Percentiles rank a stretch among this genome's conserved stretches.
Evolutionary conservation across 2,113 vertebrate genomes (phyloP).

Genomic region (Cebus imitator): DNA sequence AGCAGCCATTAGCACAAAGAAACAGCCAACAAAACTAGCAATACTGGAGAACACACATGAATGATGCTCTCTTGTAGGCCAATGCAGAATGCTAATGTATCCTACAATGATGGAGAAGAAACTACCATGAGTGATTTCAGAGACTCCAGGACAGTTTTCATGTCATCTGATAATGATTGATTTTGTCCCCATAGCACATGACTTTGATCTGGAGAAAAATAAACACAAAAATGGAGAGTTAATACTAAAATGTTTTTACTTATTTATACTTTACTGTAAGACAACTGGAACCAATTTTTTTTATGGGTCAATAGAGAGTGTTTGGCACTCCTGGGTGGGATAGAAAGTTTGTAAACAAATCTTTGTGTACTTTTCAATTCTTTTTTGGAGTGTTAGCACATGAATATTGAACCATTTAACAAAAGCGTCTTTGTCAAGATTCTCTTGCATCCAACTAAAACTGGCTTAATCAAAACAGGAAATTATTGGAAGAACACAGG

Average conservation of each 20-base stretch:
- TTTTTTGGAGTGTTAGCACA: constrained; percentile 17
- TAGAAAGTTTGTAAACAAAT: constrained; percentile 20
- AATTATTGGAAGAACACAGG: neutral
- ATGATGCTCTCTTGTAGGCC: neutral
- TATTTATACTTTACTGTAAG: neutral
- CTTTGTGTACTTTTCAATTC: neutral
- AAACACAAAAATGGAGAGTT: neutral
- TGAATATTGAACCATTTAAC: neutral
- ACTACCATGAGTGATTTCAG: neutral
- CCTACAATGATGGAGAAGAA: neutral
- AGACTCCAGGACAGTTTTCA: neutral
- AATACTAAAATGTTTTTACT: constrained; percentile 19
- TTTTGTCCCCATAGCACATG: neutral
- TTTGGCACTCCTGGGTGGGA: neutral
- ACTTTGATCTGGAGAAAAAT: constrained; percentile 9
- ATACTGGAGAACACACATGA: neutral
- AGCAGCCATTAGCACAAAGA: neutral
- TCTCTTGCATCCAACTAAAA: constrained; percentile 6
- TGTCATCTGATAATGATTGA: neutral
- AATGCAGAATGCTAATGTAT: neutral
- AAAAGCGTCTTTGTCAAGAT: constrained; percentile 26
- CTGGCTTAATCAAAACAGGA: constrained; percentile 37
- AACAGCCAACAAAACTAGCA: neutral
- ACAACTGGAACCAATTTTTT: neutral
- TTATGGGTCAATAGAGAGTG: neutral